phyloP scores from a whole-genome alignment of 2,888 invertebrate species.

The Xanthia icteritia region DNA sequence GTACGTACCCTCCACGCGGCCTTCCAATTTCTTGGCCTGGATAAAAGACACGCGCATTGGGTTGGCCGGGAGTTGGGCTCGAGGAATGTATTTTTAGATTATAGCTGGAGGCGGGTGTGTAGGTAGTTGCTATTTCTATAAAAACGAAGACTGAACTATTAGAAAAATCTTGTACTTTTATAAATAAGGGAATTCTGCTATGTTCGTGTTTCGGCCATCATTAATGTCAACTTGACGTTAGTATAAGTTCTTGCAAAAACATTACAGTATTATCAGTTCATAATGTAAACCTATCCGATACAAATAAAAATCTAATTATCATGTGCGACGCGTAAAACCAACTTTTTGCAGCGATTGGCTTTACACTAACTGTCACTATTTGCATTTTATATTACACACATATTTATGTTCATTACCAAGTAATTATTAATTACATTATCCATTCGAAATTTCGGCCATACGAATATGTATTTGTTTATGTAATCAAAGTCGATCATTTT shows the following conservation, averaged over 20 bases:
- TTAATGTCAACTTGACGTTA: background rate
- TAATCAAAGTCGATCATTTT: background rate
- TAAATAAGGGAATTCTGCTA: background rate
- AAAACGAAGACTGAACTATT: background rate
- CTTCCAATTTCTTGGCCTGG: conserved; percentile 57
- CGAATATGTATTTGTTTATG: background rate
- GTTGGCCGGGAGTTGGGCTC: conserved; percentile 35
- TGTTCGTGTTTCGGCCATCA: background rate
- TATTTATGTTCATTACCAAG: background rate
- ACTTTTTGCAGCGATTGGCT: background rate
- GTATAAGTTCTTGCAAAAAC: background rate
- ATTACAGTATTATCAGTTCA: no score
- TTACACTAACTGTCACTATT: background rate
- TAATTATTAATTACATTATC: background rate
- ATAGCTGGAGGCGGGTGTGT: background rate
- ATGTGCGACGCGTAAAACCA: background rate
- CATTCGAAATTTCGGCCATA: background rate
- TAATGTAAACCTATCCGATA: background rate
- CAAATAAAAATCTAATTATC: background rate
- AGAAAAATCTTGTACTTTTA: background rate
- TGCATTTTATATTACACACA: background rate
- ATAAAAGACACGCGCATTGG: conserved; percentile 42
- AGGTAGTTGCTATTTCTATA: background rate
- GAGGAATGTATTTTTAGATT: background rate
- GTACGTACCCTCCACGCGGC: conserved; percentile 43